phyloP scores from a whole-genome alignment of 2,113 vertebrate species.

The Girardinichthys multiradiatus region DNA sequence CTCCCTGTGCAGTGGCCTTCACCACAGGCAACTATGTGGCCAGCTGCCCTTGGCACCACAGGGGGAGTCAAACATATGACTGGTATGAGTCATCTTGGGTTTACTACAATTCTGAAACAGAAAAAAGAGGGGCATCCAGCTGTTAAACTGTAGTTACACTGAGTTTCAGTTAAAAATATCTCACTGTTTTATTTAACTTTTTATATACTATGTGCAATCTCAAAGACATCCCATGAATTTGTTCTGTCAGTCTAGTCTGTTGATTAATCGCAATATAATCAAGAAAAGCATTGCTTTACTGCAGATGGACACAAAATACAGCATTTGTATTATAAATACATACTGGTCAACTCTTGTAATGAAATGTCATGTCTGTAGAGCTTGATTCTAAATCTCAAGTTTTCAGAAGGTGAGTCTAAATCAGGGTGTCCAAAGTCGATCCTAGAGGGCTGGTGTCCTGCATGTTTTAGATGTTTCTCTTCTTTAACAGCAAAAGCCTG shows the following conservation, averaged over 20 bases:
- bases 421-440: too few relatives aligned
- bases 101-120: slow-evolving; percentile 24
- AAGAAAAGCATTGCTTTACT: neutral
- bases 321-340: too few relatives aligned
- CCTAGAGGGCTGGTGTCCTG: too few relatives aligned
- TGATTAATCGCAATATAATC: neutral
- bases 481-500: too few relatives aligned
- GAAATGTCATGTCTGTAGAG: too few relatives aligned
- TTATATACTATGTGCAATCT: neutral
- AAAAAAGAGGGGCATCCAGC: slow-evolving; percentile 18
- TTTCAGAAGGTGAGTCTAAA: too few relatives aligned
- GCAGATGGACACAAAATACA: too few relatives aligned
- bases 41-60: slow-evolving; percentile 52
- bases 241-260: neutral
- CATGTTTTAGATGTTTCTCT: too few relatives aligned
- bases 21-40: slow-evolving; percentile 73
- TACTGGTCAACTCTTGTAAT: too few relatives aligned
- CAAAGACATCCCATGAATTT: neutral
- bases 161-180: neutral
- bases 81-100: slow-evolving; percentile 51
- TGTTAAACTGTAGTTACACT: slow-evolving; percentile 18
- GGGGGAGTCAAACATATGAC: slow-evolving; percentile 48
- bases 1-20: slow-evolving; percentile 53
- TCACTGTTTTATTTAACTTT: neutral
- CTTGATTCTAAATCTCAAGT: too few relatives aligned